phyloP scores from a whole-genome alignment of 2,797 vertebrate genomes.

The Gephyroberyx darwinii region DNA sequence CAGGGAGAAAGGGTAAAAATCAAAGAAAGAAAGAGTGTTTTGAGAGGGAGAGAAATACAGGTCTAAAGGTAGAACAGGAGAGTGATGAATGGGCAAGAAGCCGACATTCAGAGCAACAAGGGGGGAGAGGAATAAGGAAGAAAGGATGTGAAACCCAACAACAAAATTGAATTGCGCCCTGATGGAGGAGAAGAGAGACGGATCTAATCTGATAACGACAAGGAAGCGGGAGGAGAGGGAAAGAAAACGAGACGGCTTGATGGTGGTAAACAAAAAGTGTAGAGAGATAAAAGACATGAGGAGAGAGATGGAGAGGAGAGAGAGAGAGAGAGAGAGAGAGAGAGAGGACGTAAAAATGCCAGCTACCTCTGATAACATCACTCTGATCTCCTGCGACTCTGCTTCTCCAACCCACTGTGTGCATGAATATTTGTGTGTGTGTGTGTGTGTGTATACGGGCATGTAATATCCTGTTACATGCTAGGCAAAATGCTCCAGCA shows the following conservation, averaged over 20 bases:
- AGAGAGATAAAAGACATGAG: conserved; percentile 45
- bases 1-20: conserved; percentile 7
- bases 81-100: conserved; percentile 51
- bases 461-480: conserved; percentile 67
- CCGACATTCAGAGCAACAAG: conserved; percentile 47
- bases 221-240: conserved; percentile 37
- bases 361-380: conserved; percentile 54
- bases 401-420: conserved; percentile 23
- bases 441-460: conserved; percentile 19
- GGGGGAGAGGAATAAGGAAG: conserved; percentile 51
- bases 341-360: conserved; percentile 42
- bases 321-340: background rate
- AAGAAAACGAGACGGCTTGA: conserved; percentile 44
- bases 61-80: conserved; percentile 35
- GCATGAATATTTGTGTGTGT: conserved; percentile 21
- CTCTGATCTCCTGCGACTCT: conserved; percentile 44
- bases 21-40: background rate
- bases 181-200: conserved; percentile 50
- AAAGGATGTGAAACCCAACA: conserved; percentile 52
- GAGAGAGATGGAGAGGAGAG: conserved; percentile 32
- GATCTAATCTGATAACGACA: conserved; percentile 67
- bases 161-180: conserved; percentile 69
- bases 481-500: conserved; percentile 49
- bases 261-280: conserved; percentile 53
- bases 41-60: conserved; percentile 27